phyloP scores from a whole-genome alignment of 2,888 invertebrate species.

The Camponotus fellah region DNA sequence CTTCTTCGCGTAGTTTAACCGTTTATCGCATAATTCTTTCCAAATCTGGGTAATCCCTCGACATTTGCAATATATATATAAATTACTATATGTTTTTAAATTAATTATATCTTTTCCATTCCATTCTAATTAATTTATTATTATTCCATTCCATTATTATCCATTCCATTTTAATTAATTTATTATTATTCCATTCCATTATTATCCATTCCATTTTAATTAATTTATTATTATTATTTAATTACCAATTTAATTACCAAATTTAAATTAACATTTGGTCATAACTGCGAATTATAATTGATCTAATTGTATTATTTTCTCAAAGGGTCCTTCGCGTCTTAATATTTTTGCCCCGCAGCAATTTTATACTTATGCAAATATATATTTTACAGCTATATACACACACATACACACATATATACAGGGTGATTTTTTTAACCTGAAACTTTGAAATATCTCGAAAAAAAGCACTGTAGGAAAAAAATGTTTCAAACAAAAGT shows the following conservation, averaged over 20 bases:
- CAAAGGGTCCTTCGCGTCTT: not conserved
- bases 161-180: not conserved
- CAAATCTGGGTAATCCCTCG: not conserved
- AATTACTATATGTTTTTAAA: not conserved
- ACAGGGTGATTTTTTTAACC: no score
- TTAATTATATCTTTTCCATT: not conserved
- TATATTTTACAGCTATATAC: not conserved
- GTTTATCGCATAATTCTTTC: conserved; percentile 29
- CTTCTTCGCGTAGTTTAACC: conserved; percentile 11
- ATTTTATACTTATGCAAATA: not conserved
- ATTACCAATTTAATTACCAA: not conserved
- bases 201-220: not conserved
- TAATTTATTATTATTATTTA: not conserved
- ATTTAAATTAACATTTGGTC: not conserved
- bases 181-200: no score
- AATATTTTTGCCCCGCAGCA: not conserved
- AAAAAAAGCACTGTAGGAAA: no score
- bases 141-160: no score
- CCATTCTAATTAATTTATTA: not conserved
- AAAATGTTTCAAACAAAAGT: no score
- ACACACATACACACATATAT: no score
- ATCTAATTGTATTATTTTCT: not conserved
- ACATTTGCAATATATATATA: not conserved
- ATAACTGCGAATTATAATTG: not conserved
- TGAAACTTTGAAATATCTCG: no score